These are phyloP conservation scores for Chaetodon auriga DNA, from an alignment of 2,113 vertebrate species.

Conservation along the genomic window DNA sequence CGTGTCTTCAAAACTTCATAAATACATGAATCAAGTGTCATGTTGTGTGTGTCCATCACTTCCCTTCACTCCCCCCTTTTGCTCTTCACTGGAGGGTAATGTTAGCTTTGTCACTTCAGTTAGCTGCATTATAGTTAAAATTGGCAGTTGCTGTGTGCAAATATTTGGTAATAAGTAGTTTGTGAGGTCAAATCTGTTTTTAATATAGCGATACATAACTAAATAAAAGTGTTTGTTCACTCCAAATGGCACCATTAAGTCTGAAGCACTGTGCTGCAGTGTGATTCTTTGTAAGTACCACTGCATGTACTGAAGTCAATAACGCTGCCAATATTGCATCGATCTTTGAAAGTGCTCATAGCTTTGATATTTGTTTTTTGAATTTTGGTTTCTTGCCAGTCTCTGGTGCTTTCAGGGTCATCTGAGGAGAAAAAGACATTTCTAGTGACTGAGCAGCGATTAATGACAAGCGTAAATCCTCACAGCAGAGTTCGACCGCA, in stretches of 20 bases:
- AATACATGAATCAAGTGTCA: too few relatives aligned
- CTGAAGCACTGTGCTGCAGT: neutral
- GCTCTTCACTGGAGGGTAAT: too few relatives aligned
- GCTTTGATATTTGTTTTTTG: constrained; percentile 23
- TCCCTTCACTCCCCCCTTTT: too few relatives aligned
- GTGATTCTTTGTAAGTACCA: neutral
- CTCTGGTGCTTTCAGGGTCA: constrained; percentile 19
- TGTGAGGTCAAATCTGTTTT: neutral
- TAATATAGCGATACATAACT: neutral
- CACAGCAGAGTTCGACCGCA: constrained; percentile 38
- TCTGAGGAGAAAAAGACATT: constrained; percentile 10
- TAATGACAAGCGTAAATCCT: constrained; percentile 32
- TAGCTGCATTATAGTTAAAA: too few relatives aligned
- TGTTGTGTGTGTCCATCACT: too few relatives aligned
- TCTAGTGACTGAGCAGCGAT: constrained; percentile 40
- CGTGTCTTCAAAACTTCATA: too few relatives aligned
- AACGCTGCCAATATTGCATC: constrained; percentile 18
- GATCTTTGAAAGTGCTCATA: constrained; percentile 31
- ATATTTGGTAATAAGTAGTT: neutral
- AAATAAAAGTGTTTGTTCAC: neutral
- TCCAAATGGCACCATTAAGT: neutral
- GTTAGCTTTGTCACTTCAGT: too few relatives aligned
- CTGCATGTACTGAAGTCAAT: neutral
- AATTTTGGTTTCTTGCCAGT: constrained; percentile 17
- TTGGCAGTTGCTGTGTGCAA: neutral